A percentile compares a stretch with the other conserved stretches of the same genome.
These are phyloP conservation scores for Gallirallus australis DNA, from an alignment of 2,797 vertebrate species.

Conservation along the genomic window DNA sequence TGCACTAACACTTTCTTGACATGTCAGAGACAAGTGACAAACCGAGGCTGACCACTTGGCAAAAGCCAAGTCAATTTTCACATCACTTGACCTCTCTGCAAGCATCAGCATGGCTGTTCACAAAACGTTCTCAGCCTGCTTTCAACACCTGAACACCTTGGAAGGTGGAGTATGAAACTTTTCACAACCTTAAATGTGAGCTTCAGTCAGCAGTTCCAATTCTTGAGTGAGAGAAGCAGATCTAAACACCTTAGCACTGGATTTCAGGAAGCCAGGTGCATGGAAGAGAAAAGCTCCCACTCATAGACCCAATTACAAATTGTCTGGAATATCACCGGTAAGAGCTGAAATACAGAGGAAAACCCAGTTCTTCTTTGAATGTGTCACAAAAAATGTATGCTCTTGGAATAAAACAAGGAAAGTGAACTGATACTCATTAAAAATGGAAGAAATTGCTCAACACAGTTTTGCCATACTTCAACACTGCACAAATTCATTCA, in stretches of 20 bases:
- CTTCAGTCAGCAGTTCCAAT: background rate
- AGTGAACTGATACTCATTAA: background rate
- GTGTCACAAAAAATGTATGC: background rate
- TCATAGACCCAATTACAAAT: background rate
- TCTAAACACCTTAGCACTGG: background rate
- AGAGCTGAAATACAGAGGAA: background rate
- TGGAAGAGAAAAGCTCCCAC: background rate
- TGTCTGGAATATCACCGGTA: background rate
- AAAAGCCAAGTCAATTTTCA: background rate
- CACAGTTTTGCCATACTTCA: background rate
- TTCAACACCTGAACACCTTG: background rate
- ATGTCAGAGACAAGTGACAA: background rate
- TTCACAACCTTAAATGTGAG: background rate
- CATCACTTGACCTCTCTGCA: background rate
- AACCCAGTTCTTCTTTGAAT: background rate
- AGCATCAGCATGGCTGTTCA: background rate
- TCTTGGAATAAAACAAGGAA: background rate
- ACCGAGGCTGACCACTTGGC: background rate
- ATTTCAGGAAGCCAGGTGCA: background rate
- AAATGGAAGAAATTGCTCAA: background rate
- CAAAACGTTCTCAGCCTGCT: background rate
- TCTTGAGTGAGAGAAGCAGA: background rate
- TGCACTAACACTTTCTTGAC: background rate
- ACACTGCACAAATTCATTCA: background rate
- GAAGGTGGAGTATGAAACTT: background rate